phyloP scores from a whole-genome alignment of 2,113 vertebrate genomes.

The Amia ocellicauda region DNA sequence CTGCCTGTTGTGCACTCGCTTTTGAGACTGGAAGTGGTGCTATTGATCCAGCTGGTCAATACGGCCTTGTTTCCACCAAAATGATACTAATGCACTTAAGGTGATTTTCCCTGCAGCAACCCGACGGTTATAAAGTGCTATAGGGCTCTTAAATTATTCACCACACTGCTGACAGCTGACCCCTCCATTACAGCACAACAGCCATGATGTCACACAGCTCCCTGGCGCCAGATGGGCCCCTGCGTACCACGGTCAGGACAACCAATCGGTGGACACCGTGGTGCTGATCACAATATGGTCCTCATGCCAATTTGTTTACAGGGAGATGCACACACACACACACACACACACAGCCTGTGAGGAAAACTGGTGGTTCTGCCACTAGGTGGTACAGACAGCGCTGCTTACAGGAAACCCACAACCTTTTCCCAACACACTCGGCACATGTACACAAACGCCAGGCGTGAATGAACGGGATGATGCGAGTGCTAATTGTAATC shows the following conservation, averaged over 20 bases:
- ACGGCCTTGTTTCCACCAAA: slow-evolving; percentile 54
- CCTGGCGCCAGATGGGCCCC: slow-evolving; percentile 50
- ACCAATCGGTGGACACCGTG: slow-evolving; percentile 22
- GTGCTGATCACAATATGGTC: slow-evolving; percentile 15
- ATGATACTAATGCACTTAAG: slow-evolving; percentile 66
- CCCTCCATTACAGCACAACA: slow-evolving; percentile 56
- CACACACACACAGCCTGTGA: neutral
- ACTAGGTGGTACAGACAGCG: slow-evolving; percentile 11
- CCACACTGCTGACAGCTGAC: slow-evolving; percentile 42
- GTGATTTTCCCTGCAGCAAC: slow-evolving; percentile 45
- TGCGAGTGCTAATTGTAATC: no score
- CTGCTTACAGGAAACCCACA: neutral
- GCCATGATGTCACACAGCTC: slow-evolving; percentile 62
- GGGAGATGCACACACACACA: no score
- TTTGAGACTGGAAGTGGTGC: slow-evolving; percentile 32
- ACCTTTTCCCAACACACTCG: no score
- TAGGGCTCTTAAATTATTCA: slow-evolving; percentile 71
- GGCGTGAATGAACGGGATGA: no score
- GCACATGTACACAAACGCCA: no score
- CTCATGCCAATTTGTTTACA: neutral
- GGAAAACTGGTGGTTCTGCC: neutral
- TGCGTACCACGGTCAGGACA: slow-evolving; percentile 43
- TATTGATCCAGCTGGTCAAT: slow-evolving; percentile 66
- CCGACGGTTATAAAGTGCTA: slow-evolving; percentile 61
- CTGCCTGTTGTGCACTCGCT: slow-evolving; percentile 20